Conservation (phyloP, 2,888 invertebrate species). For the Philhelius pedissequus region DNA sequence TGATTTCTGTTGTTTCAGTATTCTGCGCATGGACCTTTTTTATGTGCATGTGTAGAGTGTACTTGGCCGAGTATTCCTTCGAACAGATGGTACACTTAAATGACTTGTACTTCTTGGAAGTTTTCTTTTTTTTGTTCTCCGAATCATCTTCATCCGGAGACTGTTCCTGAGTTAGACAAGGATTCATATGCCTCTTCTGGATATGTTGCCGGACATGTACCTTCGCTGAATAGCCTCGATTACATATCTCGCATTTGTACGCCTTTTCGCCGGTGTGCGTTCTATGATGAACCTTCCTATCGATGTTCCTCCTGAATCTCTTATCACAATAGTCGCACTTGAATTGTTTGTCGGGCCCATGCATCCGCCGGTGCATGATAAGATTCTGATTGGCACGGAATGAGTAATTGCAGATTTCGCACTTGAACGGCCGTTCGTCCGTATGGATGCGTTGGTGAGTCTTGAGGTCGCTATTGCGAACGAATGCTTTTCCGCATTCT, state of each 20-base stretch:
- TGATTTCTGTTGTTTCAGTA: background rate
- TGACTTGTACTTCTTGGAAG: background rate
- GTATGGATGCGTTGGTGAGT: conserved; percentile 76
- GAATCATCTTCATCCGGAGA: background rate
- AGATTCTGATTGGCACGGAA: conserved; percentile 77
- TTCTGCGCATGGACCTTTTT: background rate
- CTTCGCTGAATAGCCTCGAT: conserved; percentile 75
- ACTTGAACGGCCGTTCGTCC: conserved; percentile 75
- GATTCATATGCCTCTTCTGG: conserved; percentile 73
- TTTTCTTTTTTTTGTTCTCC: background rate
- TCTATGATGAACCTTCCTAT: conserved; percentile 76
- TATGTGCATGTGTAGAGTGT: conserved; percentile 27
- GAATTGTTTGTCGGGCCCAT: conserved; percentile 74
- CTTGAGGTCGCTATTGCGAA: conserved; percentile 75
- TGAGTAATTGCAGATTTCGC: conserved; percentile 74
- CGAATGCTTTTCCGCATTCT: conserved; percentile 75
- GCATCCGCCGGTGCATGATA: conserved; percentile 75
- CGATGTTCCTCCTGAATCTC: conserved; percentile 75
- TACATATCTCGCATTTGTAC: conserved; percentile 73
- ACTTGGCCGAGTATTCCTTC: conserved; percentile 32
- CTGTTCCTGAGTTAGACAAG: background rate
- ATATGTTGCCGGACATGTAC: conserved; percentile 75
- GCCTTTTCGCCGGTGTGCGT: conserved; percentile 77
- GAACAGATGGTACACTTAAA: conserved; percentile 40
- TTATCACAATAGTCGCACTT: conserved; percentile 76